Evolutionary conservation across 2,888 invertebrate species (phyloP).

Genomic region (Hirtodrosophila histrioides): DNA sequence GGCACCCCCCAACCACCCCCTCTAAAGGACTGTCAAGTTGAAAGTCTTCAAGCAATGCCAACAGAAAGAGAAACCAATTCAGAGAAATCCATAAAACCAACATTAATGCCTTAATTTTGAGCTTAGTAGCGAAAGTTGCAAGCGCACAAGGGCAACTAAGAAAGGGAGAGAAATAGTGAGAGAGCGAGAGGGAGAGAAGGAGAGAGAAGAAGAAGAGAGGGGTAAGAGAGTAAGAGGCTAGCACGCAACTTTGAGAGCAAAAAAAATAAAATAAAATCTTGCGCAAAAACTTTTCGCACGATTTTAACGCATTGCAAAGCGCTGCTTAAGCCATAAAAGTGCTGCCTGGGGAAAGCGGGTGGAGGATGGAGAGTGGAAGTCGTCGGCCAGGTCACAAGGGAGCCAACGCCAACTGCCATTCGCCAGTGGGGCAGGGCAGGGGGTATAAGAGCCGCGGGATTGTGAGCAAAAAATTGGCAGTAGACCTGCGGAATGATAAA

Average conservation of each 20-base stretch:
- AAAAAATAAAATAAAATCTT: conserved; percentile 47
- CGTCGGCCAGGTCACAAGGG: conserved; percentile 20
- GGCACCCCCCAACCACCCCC: conserved; percentile 13
- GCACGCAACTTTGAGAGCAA: conserved; percentile 29
- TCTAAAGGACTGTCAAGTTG: conserved; percentile 15
- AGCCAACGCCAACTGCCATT: conserved; percentile 54
- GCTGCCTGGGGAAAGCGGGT: conserved; percentile 11
- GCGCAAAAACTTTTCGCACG: conserved; percentile 61
- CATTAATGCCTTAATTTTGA: conserved; percentile 75
- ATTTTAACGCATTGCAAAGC: conserved; percentile 69
- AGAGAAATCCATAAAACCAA: conserved; percentile 71
- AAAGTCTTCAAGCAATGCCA: conserved; percentile 18
- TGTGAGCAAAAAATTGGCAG: conserved; percentile 66
- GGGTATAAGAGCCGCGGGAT: conserved; percentile 3
- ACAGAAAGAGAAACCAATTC: conserved; percentile 59
- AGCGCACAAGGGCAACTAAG: conserved; percentile 35
- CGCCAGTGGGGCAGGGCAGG: conserved; percentile 29
- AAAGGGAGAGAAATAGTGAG: conserved; percentile 1
- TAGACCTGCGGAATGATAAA: conserved; percentile 67
- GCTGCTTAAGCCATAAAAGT: conserved; percentile 62
- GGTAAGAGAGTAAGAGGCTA: background rate
- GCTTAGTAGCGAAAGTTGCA: conserved; percentile 63
- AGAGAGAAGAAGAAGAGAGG: background rate
- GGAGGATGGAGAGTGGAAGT: background rate
- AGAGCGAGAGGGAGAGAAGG: conserved; percentile 10